phyloP scores from a whole-genome alignment of 2,888 invertebrate species.

The Stenodema calcarata region DNA sequence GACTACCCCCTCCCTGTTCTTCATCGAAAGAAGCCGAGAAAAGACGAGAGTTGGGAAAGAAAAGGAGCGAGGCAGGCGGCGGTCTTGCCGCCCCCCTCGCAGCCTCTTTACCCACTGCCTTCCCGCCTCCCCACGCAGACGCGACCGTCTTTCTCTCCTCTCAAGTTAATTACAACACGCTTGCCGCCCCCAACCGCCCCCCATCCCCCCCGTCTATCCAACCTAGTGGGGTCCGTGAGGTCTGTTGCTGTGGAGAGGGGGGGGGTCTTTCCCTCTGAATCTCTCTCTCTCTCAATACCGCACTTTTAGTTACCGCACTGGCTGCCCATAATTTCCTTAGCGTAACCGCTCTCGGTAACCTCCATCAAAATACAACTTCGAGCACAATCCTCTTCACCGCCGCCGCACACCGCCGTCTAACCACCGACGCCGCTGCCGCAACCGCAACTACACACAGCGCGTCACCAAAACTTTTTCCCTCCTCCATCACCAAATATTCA shows the following conservation, averaged over 20 bases:
- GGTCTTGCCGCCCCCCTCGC: not conserved
- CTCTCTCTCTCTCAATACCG: slow-evolving; percentile 1
- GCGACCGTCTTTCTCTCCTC: slow-evolving; percentile 46
- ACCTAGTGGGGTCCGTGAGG: not conserved
- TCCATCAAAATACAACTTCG: slow-evolving; percentile 47
- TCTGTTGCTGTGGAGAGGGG: not conserved
- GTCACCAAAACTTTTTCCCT: not conserved
- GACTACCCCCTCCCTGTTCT: slow-evolving; percentile 55
- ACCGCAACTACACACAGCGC: not conserved
- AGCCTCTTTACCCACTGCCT: slow-evolving; percentile 17
- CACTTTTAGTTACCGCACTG: slow-evolving; percentile 46
- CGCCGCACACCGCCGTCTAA: not conserved
- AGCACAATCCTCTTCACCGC: slow-evolving; percentile 30
- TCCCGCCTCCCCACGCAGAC: slow-evolving; percentile 39
- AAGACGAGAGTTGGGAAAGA: slow-evolving; percentile 54
- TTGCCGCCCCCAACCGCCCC: slow-evolving; percentile 4
- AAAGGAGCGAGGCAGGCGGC: slow-evolving; percentile 32
- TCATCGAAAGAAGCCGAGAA: slow-evolving; percentile 57
- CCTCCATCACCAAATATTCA: not conserved
- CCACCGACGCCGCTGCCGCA: not conserved
- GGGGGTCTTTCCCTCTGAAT: not conserved
- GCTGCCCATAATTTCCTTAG: slow-evolving; percentile 52
- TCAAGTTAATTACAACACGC: slow-evolving; percentile 44
- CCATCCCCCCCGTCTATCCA: too few relatives aligned
- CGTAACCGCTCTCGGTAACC: slow-evolving; percentile 37